Evolutionary conservation across 2,797 vertebrate genomes (phyloP), one percentile per base, ranked within the genome.

Genomic region (Microctenopoma stevenorrisi): DNA sequence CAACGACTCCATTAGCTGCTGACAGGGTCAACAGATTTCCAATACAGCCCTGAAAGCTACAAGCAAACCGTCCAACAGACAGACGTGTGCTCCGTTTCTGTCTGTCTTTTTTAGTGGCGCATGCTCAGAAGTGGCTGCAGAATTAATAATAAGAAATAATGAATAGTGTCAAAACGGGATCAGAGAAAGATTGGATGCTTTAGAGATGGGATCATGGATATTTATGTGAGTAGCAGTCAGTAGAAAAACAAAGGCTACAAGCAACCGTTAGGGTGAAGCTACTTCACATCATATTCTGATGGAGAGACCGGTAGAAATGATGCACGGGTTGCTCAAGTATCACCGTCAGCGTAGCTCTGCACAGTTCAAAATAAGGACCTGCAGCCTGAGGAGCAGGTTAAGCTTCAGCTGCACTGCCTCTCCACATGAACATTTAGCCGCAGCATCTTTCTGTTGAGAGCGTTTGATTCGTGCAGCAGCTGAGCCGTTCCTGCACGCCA

Each of bases 121-220:
- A 35, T 35, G 25, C 46, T 56, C 22, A 47, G 18, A 15, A 40
- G 42, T 15, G 1, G 26, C 38, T 33, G 33, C 18, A 28, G 25
- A 54, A n/a, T 48, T 58, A 77, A 81, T 22, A 77, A 81, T 22
- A 57, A 79, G 16, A 5, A 38, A 65, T 4, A 56, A 71, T 6
- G 35, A 54, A 49, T 2, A 64, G 22, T 8, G 9, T 63, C n/a
- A 47, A 42, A 74, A 57, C n/a, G 11, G 26, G 53, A 73, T 83
- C 57, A 71, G 30, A 70, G 22, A 38, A 14, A 4, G 0, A 51
- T 12, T 56, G 16, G 47, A 46, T 22, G 59, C 28, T 80, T 51
- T n/a, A 40, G 18, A 60, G 14, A 48, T 59, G 60, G 14, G 30
- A 5, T 46, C 57, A 5, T 48, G 30, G n/a, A 35, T 42, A 77